Percentiles rank a stretch among this genome's conserved stretches.
phyloP scores from a whole-genome alignment of 2,113 vertebrate species.

The Entomyzon cyanotis region DNA sequence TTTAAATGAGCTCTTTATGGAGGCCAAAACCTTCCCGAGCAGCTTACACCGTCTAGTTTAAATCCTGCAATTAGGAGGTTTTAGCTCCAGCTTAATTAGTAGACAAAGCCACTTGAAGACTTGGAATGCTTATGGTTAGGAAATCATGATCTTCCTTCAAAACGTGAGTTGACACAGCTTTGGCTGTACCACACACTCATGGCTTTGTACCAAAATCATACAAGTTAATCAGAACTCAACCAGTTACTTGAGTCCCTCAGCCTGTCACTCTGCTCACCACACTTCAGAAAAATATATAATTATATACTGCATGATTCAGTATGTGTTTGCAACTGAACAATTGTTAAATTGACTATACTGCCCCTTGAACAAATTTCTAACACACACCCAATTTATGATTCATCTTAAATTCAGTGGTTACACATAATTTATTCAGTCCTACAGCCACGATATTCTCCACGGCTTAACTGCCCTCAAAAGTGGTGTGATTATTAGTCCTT shows the following conservation, averaged over 20 bases:
- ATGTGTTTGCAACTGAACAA: neutral
- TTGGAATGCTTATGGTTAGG: constrained; percentile 14
- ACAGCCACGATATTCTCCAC: neutral
- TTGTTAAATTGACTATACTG: constrained; percentile 10
- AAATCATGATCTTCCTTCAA: neutral
- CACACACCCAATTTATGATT: constrained; percentile 12
- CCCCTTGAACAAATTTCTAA: constrained; percentile 33
- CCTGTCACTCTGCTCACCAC: neutral
- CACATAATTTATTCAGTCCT: neutral
- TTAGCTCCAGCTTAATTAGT: constrained; percentile 53
- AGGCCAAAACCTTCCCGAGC: neutral
- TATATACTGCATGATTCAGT: neutral
- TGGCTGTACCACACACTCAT: neutral
- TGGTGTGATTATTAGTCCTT: neutral
- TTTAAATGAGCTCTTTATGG: neutral
- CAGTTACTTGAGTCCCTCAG: neutral
- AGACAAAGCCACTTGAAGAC: constrained; percentile 32
- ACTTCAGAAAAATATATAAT: neutral
- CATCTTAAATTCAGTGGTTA: neutral
- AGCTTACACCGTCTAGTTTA: constrained; percentile 10
- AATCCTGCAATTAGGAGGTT: constrained; percentile 55
- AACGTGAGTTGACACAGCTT: constrained; percentile 9
- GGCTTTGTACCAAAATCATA: neutral
- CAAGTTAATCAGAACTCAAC: neutral
- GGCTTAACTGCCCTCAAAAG: neutral